Evolutionary conservation across 2,113 vertebrate species (phyloP), one percentile per base, ranked within the genome.

Genomic region (Ivindomyrus marchei): DNA sequence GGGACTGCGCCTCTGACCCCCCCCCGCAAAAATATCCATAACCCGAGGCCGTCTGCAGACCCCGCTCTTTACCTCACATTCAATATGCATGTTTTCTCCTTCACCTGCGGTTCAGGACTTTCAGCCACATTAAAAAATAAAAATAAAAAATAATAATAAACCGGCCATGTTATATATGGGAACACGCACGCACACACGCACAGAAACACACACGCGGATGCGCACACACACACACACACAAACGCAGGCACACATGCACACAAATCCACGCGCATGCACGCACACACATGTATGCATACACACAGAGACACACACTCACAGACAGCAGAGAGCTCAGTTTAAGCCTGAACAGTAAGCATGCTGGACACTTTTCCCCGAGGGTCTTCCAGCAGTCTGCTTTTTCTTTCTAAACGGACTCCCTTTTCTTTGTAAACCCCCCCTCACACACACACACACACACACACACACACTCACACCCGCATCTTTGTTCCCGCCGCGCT

Each of bases 401-500:
- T 88, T 24, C 56, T 17, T 89, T 77, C 90, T 70, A 92, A 80
- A 70, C 62, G 66, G 80, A 85, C 70, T 36, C 62, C 36, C 87
- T 19, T 91, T 92, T 90, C 89, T 46, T 45, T 53, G 42, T 47
- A 45, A 24, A 2, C 13, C 70, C 1, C 2, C 84, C 39, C 66
- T 2, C 56, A 89, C 62, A 88, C 50, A 11, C 56, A 19, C 58
- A 90, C 90, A 46, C 74, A 91, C 56, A 90, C 62, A 88, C 52
- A 13, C 58, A 21, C 58, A 90, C 49, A 15, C 90, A 45, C 80
- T 90, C 52, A 90, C 56, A 87, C 42, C 42, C 58, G 17, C 58
- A 90, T 92, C 90, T 93, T 93, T 93, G 42, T 92, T 93, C 85
- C 90, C 91, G 27, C 84, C 70, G 27, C 42, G n/a, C 84, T 80